Conservation (phyloP, 2,888 invertebrate species). For the Tholera decimalis region DNA sequence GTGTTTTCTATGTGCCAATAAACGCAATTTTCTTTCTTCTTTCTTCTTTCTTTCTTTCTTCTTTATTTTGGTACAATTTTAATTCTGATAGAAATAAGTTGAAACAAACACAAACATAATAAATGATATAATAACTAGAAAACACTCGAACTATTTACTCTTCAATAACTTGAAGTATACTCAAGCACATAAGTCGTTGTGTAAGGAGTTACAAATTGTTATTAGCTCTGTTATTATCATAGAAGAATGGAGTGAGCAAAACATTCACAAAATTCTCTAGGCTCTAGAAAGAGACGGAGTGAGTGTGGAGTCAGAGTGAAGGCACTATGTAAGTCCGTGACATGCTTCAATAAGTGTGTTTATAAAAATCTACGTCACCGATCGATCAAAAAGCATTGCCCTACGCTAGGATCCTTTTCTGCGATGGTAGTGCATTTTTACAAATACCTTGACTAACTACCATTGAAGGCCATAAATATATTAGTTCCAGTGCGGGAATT, state of each 20-base stretch:
- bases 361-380: not conserved
- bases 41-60: too few species aligned
- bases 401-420: too few species aligned
- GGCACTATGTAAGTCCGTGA: not conserved
- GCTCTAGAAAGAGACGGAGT: not conserved
- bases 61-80: not conserved
- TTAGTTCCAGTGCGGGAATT: too few species aligned
- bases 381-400: too few species aligned
- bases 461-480: too few species aligned
- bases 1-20: too few species aligned
- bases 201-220: conserved; percentile 52
- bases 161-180: conserved; percentile 26
- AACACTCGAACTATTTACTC: conserved; percentile 38
- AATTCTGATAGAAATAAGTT: not conserved
- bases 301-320: not conserved
- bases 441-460: too few species aligned
- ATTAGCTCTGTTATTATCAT: conserved; percentile 55
- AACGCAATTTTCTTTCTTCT: too few species aligned
- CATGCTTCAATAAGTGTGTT: not conserved
- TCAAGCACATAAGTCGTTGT: conserved; percentile 28
- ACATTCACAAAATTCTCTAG: not conserved
- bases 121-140: conserved; percentile 14
- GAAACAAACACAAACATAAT: conserved; percentile 9
- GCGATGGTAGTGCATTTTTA: too few species aligned
- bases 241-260: conserved; percentile 1